Conservation (phyloP, 2,797 vertebrate genomes). For the Nasua narica region DNA sequence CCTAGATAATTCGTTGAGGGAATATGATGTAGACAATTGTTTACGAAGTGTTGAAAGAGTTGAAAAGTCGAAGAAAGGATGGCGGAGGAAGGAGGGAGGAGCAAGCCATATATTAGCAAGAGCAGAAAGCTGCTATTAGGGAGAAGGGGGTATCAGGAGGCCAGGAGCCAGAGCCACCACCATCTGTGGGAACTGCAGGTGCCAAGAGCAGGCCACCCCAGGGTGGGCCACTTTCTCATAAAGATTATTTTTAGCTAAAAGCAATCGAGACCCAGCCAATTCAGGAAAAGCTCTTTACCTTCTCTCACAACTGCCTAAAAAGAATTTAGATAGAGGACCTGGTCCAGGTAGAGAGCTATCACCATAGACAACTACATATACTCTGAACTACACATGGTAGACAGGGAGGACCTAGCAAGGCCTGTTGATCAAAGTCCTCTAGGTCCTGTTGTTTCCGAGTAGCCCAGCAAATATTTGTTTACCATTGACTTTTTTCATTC, state of each 20-base stretch:
- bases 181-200: rapidly evolving
- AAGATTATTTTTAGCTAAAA: not conserved
- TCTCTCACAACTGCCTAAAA: not conserved
- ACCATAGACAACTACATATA: not conserved
- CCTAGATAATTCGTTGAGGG: not conserved
- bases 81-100: not conserved
- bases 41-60: not conserved
- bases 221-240: not conserved
- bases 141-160: not conserved
- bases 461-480: not conserved
- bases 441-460: not conserved
- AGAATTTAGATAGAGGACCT: not conserved
- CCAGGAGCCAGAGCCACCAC: not conserved
- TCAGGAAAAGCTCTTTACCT: not conserved
- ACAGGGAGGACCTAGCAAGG: not conserved
- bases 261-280: not conserved
- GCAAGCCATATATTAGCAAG: not conserved
- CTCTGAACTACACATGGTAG: not conserved
- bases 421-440: not conserved
- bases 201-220: not conserved
- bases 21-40: not conserved
- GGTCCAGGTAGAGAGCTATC: not conserved
- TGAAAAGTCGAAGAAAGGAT: not conserved
- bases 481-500: not conserved
- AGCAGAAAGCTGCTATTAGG: not conserved